Evolutionary conservation across 2,797 vertebrate species (phyloP).

Genomic region (Hapalemur alaotrensis): DNA sequence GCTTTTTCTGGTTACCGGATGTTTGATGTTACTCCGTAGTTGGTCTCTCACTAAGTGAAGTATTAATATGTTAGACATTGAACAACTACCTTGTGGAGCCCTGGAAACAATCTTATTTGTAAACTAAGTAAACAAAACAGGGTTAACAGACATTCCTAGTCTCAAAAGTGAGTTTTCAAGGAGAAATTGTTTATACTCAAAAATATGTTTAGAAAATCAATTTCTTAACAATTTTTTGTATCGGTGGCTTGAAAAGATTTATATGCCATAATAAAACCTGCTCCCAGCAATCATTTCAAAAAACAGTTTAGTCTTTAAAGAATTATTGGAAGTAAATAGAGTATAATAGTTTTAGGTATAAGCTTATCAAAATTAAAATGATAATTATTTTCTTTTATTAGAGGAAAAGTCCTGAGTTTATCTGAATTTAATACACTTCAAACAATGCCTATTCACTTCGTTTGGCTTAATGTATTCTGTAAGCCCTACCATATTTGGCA

Average conservation of each 20-base stretch:
- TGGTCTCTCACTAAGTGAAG: background rate
- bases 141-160: background rate
- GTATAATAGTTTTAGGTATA: background rate
- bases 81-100: background rate
- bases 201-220: background rate
- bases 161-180: background rate
- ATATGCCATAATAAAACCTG: background rate
- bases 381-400: background rate
- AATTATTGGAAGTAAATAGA: background rate
- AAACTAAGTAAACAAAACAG: background rate
- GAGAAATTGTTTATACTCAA: background rate
- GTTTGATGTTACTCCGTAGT: background rate
- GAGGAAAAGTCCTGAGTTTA: background rate
- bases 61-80: background rate
- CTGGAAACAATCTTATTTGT: background rate
- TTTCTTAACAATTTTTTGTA: background rate
- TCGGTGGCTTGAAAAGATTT: slow-evolving; percentile 4
- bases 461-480: too few species aligned
- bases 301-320: background rate
- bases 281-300: background rate
- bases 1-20: background rate
- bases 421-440: background rate
- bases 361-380: background rate
- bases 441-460: background rate
- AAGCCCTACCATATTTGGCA: background rate